Evolutionary conservation across 2,797 vertebrate species (phyloP).

Genomic region (Sebastes umbrosus): DNA sequence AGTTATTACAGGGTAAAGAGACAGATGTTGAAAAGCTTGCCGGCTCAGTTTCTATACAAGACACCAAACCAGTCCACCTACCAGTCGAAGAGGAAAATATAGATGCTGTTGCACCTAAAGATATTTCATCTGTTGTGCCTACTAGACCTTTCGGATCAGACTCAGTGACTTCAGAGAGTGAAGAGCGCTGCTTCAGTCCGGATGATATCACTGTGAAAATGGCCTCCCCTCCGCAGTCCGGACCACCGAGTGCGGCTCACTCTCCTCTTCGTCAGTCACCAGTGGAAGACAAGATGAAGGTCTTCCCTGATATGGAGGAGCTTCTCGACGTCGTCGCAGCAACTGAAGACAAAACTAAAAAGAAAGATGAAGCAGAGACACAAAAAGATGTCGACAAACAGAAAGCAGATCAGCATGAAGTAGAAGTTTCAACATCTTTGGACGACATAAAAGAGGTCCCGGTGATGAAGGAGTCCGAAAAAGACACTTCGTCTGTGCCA

Average conservation of each 20-base stretch:
- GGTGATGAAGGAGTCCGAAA: constrained; percentile 48
- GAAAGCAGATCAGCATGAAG: constrained; percentile 32
- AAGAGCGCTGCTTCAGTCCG: constrained; percentile 94
- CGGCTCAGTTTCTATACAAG: constrained; percentile 35
- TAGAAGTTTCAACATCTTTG: constrained; percentile 25
- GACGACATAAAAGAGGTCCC: constrained; percentile 53
- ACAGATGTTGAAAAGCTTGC: constrained; percentile 46
- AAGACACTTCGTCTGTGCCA: constrained; percentile 24
- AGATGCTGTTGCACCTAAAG: constrained; percentile 59
- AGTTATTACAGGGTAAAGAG: constrained; percentile 69
- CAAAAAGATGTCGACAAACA: constrained; percentile 35
- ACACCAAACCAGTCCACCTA: constrained; percentile 62
- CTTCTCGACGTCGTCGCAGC: neutral
- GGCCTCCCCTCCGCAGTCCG: constrained; percentile 93
- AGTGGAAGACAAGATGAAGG: constrained; percentile 86
- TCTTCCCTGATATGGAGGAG: constrained; percentile 59
- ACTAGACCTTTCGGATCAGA: constrained; percentile 78
- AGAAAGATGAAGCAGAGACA: constrained; percentile 46
- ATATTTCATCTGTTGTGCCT: constrained; percentile 61
- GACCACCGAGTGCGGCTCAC: constrained; percentile 90
- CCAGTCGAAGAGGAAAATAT: constrained; percentile 65
- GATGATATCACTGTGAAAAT: constrained; percentile 98
- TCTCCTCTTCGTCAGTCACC: constrained; percentile 94
- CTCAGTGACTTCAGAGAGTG: constrained; percentile 84
- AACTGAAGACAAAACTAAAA: constrained; percentile 37